A percentile compares a stretch with the other conserved stretches of the same genome.
phyloP scores from a whole-genome alignment of 64 coral and sea anemone species.

The Dendrophyllia cribrosa region DNA sequence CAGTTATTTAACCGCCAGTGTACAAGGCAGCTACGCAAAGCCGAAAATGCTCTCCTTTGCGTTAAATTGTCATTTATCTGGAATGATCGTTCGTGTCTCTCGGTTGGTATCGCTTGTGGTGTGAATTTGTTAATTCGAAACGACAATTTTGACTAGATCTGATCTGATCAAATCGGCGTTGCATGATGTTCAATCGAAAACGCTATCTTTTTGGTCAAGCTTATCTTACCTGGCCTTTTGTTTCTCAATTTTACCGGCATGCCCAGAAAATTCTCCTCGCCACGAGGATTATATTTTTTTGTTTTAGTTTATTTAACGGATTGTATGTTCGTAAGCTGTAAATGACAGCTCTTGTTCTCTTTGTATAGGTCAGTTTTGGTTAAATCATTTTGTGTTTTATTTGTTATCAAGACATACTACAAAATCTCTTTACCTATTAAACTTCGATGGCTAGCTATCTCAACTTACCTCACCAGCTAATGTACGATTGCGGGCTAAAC shows the following conservation, averaged over 20 bases:
- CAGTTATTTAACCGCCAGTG: neutral
- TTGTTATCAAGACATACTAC: neutral
- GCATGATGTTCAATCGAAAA: neutral
- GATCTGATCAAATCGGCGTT: neutral
- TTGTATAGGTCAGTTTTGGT: neutral
- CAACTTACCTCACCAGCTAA: neutral
- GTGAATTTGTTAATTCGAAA: neutral
- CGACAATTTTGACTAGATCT: neutral
- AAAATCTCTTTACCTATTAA: neutral
- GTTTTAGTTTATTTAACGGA: constrained; percentile 61
- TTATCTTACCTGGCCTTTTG: neutral
- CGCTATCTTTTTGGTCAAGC: neutral
- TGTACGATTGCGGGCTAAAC: neutral
- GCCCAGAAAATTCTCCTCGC: neutral
- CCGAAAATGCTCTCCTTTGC: neutral
- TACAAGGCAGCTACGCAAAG: neutral
- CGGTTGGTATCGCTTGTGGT: neutral
- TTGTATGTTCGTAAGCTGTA: constrained; percentile 6
- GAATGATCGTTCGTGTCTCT: neutral
- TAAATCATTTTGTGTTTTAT: constrained; percentile 2
- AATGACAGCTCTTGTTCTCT: constrained; percentile 29
- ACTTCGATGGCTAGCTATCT: neutral
- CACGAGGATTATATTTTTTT: constrained; percentile 11
- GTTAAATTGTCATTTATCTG: neutral
- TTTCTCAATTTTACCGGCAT: neutral